Evolutionary conservation across 2,888 invertebrate species (phyloP).

Genomic region (Thysanoteuthis rhombus): DNA sequence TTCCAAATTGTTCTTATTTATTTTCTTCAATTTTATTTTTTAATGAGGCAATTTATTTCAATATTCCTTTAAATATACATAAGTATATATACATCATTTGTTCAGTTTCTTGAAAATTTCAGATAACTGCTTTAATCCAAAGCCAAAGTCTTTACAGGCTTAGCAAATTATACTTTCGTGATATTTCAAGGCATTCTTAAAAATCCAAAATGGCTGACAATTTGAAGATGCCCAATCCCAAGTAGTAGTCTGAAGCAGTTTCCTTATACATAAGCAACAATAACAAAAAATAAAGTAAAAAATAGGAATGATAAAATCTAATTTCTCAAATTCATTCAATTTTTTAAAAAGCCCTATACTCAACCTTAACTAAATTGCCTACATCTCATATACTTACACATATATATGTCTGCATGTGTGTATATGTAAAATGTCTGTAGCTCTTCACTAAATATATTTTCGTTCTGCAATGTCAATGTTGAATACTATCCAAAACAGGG

Average conservation of each 20-base stretch:
- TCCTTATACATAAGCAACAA: neutral
- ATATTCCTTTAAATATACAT: too few relatives aligned
- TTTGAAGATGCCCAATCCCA: neutral
- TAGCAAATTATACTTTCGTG: neutral
- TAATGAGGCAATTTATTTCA: neutral
- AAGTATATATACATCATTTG: too few relatives aligned
- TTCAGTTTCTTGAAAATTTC: neutral
- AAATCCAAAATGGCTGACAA: slow-evolving; percentile 1
- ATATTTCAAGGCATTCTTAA: neutral
- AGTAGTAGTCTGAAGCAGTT: neutral
- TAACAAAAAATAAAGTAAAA: neutral
- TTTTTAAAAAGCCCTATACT: neutral
- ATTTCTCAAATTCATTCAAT: neutral
- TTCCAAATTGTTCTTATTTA: neutral
- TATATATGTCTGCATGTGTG: too few relatives aligned
- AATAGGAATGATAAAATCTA: neutral
- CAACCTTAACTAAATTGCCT: neutral
- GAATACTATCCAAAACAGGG: neutral
- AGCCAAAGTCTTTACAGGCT: neutral
- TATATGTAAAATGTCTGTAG: neutral
- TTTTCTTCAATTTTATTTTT: neutral
- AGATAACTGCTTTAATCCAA: neutral
- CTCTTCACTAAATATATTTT: neutral
- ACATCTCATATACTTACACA: neutral
- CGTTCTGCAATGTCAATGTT: neutral